These are phyloP conservation scores for Plebejus melissa DNA, from an alignment of 2,888 invertebrate species.

Conservation along the genomic window DNA sequence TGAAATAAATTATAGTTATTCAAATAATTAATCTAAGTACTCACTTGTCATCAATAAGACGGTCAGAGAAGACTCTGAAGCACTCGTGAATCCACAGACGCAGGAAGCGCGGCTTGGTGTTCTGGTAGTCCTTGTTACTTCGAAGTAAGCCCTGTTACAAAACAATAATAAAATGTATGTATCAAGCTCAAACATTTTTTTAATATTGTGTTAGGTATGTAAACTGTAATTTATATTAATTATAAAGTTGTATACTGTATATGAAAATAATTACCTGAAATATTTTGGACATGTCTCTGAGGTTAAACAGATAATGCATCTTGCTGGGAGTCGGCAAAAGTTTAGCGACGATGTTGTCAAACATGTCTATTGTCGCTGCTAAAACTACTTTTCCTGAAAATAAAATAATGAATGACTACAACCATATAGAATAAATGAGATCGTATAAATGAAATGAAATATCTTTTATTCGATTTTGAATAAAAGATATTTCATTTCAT, in stretches of 20 bases:
- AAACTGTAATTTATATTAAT: no score
- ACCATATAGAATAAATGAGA: no score
- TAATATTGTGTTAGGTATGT: no score
- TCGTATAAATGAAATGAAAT: no score
- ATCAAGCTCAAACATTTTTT: background rate
- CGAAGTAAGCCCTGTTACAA: constrained; percentile 85
- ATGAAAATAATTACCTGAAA: constrained; percentile 64
- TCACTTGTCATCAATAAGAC: constrained; percentile 87
- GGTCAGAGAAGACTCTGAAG: constrained; percentile 90
- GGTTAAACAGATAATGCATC: constrained; percentile 93
- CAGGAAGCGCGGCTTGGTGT: constrained; percentile 83
- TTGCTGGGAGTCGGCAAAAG: constrained; percentile 93
- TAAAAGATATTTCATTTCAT: no score
- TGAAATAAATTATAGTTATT: background rate
- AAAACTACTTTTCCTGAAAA: constrained; percentile 82
- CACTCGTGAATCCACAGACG: constrained; percentile 93
- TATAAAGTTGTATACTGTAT: background rate
- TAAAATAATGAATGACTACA: background rate
- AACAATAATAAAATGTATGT: background rate
- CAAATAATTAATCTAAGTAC: constrained; percentile 34
- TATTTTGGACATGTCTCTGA: constrained; percentile 92
- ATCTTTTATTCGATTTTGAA: no score
- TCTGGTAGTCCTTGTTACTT: constrained; percentile 87
- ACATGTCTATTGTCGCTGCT: constrained; percentile 86
- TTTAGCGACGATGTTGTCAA: constrained; percentile 83